Evolutionary conservation across 2,888 invertebrate species (phyloP).

Genomic region (Tinea trinotella): DNA sequence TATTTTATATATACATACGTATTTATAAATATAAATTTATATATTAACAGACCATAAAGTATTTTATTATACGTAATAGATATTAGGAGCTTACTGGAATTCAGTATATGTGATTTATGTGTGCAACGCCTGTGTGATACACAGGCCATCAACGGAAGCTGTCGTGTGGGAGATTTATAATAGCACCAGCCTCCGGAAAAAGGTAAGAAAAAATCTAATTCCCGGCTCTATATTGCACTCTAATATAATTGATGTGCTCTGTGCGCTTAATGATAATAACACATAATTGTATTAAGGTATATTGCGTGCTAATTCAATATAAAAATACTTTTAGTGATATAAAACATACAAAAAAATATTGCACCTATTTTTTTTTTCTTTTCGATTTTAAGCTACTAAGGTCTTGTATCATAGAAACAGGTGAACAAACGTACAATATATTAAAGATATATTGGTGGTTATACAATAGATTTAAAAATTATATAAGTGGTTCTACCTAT

Average conservation of each 20-base stretch:
- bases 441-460: too few species aligned
- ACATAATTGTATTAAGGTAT: too few species aligned
- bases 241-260: neutral
- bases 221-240: neutral
- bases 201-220: constrained; percentile 15
- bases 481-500: too few species aligned
- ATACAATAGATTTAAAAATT: too few species aligned
- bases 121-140: constrained; percentile 30
- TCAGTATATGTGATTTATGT: constrained; percentile 36
- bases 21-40: neutral
- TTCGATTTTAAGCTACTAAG: too few species aligned
- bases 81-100: neutral
- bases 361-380: too few species aligned
- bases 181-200: constrained; percentile 3
- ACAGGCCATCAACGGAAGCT: constrained; percentile 28
- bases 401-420: too few species aligned
- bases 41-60: neutral
- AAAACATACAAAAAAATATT: too few species aligned
- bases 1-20: too few species aligned
- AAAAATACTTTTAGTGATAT: too few species aligned
- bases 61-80: constrained; percentile 9
- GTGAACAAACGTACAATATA: too few species aligned
- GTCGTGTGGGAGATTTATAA: constrained; percentile 37
- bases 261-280: neutral
- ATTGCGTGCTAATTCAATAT: too few species aligned